These are phyloP conservation scores for Chroicocephalus ridibundus DNA, from an alignment of 2,113 vertebrate genomes.

Conservation along the genomic window DNA sequence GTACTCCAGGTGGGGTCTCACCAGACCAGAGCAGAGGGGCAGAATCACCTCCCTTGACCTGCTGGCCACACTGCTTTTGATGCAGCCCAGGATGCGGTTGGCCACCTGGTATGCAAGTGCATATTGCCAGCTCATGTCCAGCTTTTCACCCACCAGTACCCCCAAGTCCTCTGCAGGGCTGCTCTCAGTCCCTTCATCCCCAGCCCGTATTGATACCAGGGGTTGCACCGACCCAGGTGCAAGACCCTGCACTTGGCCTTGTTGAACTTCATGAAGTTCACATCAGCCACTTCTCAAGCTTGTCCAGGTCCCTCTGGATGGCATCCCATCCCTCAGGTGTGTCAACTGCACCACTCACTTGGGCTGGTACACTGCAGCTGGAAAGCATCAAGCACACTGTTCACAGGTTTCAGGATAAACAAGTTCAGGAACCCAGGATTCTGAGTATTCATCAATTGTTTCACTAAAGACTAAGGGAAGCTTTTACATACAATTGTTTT, in stretches of 20 bases:
- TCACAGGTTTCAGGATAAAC: neutral
- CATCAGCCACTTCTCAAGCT: neutral
- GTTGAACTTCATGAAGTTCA: neutral
- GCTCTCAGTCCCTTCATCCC: neutral
- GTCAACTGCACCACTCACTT: neutral
- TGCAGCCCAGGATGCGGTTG: neutral
- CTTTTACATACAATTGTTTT: neutral
- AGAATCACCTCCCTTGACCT: neutral
- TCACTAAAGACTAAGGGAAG: neutral
- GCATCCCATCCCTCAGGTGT: fast-evolving
- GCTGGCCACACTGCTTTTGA: fast-evolving
- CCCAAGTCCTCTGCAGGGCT: neutral
- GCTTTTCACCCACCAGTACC: neutral
- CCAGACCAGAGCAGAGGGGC: neutral
- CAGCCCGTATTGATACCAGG: neutral
- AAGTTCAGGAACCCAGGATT: neutral
- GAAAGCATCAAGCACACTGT: neutral
- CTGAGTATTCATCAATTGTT: neutral
- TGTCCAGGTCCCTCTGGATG: neutral
- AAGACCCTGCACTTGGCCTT: neutral
- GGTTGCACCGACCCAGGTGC: fast-evolving
- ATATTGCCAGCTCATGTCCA: neutral
- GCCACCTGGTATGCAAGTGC: fast-evolving
- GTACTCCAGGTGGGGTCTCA: neutral
- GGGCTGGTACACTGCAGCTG: neutral